A percentile compares a stretch with the other conserved stretches of the same genome.
Evolutionary conservation across 1,140 invertebrate species (phyloP).

Genomic region (Amphibalanus amphitrite): DNA sequence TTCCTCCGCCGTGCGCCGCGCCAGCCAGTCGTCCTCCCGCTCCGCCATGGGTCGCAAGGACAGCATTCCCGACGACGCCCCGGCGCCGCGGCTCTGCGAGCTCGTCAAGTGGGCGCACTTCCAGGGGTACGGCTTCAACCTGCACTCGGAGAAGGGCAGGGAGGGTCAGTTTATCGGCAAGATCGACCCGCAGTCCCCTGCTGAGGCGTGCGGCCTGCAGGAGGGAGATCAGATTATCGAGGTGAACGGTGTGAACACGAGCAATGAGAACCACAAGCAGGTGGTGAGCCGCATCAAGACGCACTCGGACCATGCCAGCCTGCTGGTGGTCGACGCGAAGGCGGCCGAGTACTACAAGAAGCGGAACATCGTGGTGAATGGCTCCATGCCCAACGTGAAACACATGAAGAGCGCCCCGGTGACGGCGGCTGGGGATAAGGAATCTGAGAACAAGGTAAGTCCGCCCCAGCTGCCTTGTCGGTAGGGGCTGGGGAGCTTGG

Average conservation of each 20-base stretch:
- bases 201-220: conserved; percentile 67
- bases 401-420: too few relatives aligned
- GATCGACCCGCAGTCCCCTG: conserved; percentile 83
- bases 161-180: conserved; percentile 94
- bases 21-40: neutral
- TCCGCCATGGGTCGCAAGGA: neutral
- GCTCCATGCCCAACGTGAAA: neutral
- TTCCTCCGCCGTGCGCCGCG: too few relatives aligned
- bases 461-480: too few relatives aligned
- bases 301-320: neutral
- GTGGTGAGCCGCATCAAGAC: conserved; percentile 20
- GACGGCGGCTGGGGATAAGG: too few relatives aligned
- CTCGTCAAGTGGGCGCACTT: conserved; percentile 72
- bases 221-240: conserved; percentile 86
- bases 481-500: too few relatives aligned
- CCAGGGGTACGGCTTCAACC: conserved; percentile 95
- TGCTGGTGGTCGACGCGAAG: neutral
- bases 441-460: too few relatives aligned
- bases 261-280: conserved; percentile 85
- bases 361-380: neutral
- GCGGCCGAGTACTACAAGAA: neutral
- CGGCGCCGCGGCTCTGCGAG: conserved; percentile 49
- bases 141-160: conserved; percentile 92
- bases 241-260: conserved; percentile 82
- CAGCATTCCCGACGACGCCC: conserved; percentile 18